Percentiles rank a stretch among this genome's conserved stretches.
phyloP scores from a whole-genome alignment of 2,888 invertebrate genomes.

The Dynastes tityus region DNA sequence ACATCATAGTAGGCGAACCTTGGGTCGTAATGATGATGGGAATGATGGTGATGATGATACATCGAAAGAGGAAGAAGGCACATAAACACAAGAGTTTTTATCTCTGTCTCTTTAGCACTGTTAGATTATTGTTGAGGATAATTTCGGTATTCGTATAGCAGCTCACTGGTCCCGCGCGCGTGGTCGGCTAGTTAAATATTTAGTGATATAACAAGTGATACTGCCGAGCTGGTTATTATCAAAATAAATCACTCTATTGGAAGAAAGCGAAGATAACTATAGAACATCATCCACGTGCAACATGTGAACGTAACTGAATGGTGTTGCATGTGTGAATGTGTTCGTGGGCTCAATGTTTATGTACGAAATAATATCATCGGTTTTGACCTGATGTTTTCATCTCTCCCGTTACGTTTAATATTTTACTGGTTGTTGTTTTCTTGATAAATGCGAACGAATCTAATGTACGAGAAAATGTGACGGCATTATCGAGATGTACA shows the following conservation, averaged over 20 bases:
- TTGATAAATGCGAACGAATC: conserved; percentile 16
- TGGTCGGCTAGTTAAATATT: neutral
- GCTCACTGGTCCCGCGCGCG: neutral
- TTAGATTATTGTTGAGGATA: neutral
- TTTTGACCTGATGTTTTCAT: conserved; percentile 36
- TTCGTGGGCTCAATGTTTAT: conserved; percentile 1
- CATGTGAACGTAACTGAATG: conserved; percentile 2
- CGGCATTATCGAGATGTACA: conserved; percentile 28
- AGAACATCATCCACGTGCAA: no score
- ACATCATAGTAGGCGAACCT: conserved; percentile 27
- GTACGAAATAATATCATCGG: conserved; percentile 28
- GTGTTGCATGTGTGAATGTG: neutral
- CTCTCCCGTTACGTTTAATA: conserved; percentile 11
- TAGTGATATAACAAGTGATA: neutral
- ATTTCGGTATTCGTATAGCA: neutral
- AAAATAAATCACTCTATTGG: no score
- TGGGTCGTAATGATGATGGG: conserved; percentile 8
- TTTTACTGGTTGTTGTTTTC: conserved; percentile 26
- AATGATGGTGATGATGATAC: conserved; percentile 24
- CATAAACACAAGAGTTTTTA: conserved; percentile 8
- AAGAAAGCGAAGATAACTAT: no score
- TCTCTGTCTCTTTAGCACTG: conserved; percentile 8
- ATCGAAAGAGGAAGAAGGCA: conserved; percentile 2
- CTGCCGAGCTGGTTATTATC: neutral
- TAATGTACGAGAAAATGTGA: conserved; percentile 11